phyloP scores from a whole-genome alignment of 2,888 invertebrate species.

The Mimas tiliae region DNA sequence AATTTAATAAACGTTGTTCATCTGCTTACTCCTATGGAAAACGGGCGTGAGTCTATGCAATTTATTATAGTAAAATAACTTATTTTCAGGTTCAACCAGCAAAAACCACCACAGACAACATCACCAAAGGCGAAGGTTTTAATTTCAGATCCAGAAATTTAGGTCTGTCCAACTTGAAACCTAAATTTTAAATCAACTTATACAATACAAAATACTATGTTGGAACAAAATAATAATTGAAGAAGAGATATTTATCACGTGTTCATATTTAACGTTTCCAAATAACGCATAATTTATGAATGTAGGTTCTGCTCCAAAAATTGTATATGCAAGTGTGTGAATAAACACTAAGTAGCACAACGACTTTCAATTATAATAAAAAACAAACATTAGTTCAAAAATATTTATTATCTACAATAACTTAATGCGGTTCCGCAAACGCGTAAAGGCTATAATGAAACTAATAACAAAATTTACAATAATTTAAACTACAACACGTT shows the following conservation, averaged over 20 bases:
- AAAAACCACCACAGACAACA: constrained; percentile 59
- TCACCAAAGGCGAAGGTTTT: constrained; percentile 58
- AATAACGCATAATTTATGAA: constrained; percentile 32
- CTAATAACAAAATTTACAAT: constrained; percentile 52
- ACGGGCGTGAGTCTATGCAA: too few relatives aligned
- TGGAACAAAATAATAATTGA: neutral
- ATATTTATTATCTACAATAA: constrained; percentile 55
- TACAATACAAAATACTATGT: constrained; percentile 22
- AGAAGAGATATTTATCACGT: constrained; percentile 46
- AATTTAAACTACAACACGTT: constrained; percentile 50
- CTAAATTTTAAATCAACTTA: constrained; percentile 62
- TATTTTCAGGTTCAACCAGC: constrained; percentile 72
- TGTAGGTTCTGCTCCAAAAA: constrained; percentile 55
- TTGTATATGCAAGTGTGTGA: constrained; percentile 55
- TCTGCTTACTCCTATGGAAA: too few relatives aligned
- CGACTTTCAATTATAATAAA: constrained; percentile 29
- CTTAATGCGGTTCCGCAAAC: constrained; percentile 33
- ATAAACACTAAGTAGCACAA: constrained; percentile 45
- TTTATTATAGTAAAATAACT: constrained; percentile 26
- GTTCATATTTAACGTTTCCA: constrained; percentile 39
- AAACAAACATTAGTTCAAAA: constrained; percentile 45
- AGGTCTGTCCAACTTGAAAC: constrained; percentile 62
- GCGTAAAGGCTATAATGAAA: constrained; percentile 29
- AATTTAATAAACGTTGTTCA: too few relatives aligned
- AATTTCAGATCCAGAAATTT: constrained; percentile 64